Percentiles rank a stretch among this genome's conserved stretches.
Conservation (phyloP, 2,888 invertebrate genomes). For the Pseudococcus viburni region DNA sequence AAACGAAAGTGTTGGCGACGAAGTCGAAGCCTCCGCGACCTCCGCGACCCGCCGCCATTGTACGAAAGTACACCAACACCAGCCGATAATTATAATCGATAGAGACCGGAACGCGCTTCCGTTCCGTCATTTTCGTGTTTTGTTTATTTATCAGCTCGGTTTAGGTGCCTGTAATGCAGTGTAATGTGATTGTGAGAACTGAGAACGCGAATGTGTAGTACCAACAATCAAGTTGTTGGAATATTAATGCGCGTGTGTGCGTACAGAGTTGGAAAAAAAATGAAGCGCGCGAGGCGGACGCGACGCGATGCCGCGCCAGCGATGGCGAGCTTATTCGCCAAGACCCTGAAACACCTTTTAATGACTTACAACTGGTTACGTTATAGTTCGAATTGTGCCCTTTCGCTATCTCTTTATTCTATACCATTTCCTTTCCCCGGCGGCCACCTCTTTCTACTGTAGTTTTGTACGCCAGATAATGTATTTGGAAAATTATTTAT, state of each 20-base stretch:
- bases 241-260: not conserved
- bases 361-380: not conserved
- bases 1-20: not conserved
- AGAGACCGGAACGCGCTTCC: constrained; percentile 49
- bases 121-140: constrained; percentile 28
- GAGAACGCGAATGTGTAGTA: not conserved
- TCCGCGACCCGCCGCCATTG: not conserved
- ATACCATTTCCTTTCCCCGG: too few relatives aligned
- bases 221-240: not conserved
- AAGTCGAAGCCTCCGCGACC: not conserved
- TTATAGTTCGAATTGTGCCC: not conserved
- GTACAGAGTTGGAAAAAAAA: not conserved
- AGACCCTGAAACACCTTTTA: not conserved
- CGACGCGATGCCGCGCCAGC: not conserved
- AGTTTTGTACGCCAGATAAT: not conserved
- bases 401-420: not conserved
- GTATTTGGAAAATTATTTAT: not conserved
- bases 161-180: not conserved
- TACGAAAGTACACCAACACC: not conserved
- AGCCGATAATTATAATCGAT: constrained; percentile 47
- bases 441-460: not conserved
- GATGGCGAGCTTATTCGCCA: not conserved
- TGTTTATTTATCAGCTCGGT: constrained; percentile 31
- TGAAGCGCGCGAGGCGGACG: not conserved
- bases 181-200: not conserved